Conservation (phyloP, 1,140 invertebrate species). For the Copidosoma floridanum region DNA sequence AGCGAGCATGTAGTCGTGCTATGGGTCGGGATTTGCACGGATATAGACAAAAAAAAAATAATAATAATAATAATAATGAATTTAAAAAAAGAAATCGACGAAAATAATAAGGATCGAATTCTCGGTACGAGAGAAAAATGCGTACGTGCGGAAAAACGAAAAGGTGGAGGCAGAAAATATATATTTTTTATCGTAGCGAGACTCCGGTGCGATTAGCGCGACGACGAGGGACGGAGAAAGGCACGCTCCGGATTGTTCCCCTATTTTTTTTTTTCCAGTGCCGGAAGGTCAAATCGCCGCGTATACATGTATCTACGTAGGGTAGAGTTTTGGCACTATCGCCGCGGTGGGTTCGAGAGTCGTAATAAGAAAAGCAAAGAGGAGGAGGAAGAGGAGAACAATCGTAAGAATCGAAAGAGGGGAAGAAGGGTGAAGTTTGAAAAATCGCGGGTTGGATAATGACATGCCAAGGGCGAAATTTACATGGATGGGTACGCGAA, state of each 20-base stretch:
- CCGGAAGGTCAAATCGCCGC: not conserved
- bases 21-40: no score
- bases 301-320: no score
- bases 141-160: not conserved
- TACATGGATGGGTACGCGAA: not conserved
- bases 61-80: no score
- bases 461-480: not conserved
- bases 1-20: not conserved
- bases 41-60: no score
- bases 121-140: no score
- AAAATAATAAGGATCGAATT: no score
- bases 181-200: constrained; percentile 19
- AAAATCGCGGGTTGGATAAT: constrained; percentile 1
- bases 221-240: not conserved
- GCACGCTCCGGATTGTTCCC: not conserved
- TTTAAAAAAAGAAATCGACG: no score
- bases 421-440: not conserved
- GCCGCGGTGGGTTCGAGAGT: no score
- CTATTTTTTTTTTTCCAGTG: no score
- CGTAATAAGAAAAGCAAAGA: no score
- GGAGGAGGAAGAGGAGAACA: no score
- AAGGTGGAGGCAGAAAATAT: not conserved
- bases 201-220: not conserved
- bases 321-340: no score
- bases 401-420: not conserved